These are phyloP conservation scores for Papilio dardanus DNA, from an alignment of 1,140 invertebrate species.

Conservation along the genomic window DNA sequence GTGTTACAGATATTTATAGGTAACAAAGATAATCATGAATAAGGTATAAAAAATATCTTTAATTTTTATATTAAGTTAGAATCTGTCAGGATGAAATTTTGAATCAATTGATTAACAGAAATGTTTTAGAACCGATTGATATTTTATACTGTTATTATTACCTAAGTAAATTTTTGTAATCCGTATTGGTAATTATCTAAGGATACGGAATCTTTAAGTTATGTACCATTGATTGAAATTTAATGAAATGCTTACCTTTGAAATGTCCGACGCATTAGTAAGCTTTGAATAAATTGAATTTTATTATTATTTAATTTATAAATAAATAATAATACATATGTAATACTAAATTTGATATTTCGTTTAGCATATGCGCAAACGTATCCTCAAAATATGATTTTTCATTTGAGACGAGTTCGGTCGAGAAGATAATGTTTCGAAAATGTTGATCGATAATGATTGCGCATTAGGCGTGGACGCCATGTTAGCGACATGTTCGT, in stretches of 20 bases:
- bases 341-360: neutral
- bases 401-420: slow-evolving; percentile 1
- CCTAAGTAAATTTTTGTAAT: neutral
- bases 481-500: slow-evolving; percentile 46
- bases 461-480: slow-evolving; percentile 42
- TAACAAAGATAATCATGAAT: neutral
- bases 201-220: neutral
- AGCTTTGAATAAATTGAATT: slow-evolving; percentile 13
- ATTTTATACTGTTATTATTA: no score
- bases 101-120: neutral
- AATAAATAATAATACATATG: neutral
- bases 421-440: slow-evolving; percentile 40
- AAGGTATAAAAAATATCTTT: neutral
- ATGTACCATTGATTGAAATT: neutral
- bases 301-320: slow-evolving; percentile 5
- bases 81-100: no score
- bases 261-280: slow-evolving; percentile 14
- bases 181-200: neutral
- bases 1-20: neutral
- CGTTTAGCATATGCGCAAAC: neutral
- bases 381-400: neutral
- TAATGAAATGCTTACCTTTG: slow-evolving; percentile 2
- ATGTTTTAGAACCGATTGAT: neutral
- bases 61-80: no score
- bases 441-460: slow-evolving; percentile 45